Base-by-base conservation (phyloP, 2,888 invertebrate genomes). In the Cryptus viduatorius region DNA sequence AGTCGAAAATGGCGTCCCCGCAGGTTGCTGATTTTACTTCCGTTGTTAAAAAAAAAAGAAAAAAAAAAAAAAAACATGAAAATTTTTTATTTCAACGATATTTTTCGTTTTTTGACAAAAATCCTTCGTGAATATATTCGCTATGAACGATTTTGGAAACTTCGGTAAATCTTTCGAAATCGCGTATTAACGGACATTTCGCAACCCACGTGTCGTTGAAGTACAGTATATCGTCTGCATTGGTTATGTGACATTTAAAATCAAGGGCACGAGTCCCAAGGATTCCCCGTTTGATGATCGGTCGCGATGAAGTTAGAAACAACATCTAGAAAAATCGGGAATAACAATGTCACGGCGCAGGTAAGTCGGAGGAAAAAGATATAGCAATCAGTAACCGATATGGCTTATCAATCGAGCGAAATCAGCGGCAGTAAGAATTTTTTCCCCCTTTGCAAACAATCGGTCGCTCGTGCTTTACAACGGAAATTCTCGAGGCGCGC, bases 341-440 rank as follows among this genome's bases (percentile, higher is more conserved):
- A 72, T 44, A 59, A 72, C 29, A 72, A 56, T 71, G 37, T 53
- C 53, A 53, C 53, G 53, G 53, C 53, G 7, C 16, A 53, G 1
- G 53, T 53, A 53, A 53, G 16, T 19, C 4, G 8, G 0, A 5
- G 1, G 16, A 16, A 53, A 16, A 53, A n/a, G 53, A 53, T 53
- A 53, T 19, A 19, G 53, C 16, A 53, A 68, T 48, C 24, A 29
- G 7, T 29, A 48, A n/a, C 19, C 16, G 19, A 5, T 19, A 19
- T 19, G 7, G 8, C 53, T 53, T 53, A 53, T 53, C 53, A 16
- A 8, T 53, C 19, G 19, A 53, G 53, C 2, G 19, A 53, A 53
- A 53, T 53, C 53, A 53, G 53, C 19, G 53, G 5, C 53, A 19
- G 37, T 37, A 37, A 8, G 16, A 5, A 19, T 50, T 50, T 50